phyloP scores from a whole-genome alignment of 2,113 vertebrate genomes.

The Mohoua ochrocephala region DNA sequence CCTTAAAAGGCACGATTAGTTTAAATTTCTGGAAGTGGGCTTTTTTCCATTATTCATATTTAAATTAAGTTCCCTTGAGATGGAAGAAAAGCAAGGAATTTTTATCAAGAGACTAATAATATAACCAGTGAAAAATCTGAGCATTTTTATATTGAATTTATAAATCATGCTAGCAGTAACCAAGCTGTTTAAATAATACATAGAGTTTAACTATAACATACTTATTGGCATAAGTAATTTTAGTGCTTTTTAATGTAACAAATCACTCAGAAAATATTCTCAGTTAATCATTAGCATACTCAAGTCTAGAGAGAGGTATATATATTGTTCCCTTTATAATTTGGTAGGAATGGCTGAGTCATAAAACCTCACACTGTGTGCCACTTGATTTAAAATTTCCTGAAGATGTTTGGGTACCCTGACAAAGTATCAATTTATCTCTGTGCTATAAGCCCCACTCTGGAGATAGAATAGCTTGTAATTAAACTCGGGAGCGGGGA shows the following conservation, averaged over 20 bases:
- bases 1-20: constrained; percentile 48
- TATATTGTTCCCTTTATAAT: constrained; percentile 12
- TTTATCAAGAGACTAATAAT: constrained; percentile 73
- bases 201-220: constrained; percentile 28
- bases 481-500: constrained; percentile 6
- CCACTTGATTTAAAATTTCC: neutral
- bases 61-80: constrained; percentile 72
- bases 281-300: constrained; percentile 20
- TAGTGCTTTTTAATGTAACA: neutral
- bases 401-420: neutral
- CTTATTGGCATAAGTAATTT: constrained; percentile 36
- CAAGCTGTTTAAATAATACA: constrained; percentile 46
- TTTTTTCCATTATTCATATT: constrained; percentile 70
- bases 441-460: neutral
- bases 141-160: constrained; percentile 62
- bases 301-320: neutral
- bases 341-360: neutral
- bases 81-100: constrained; percentile 68
- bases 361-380: neutral
- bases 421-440: constrained; percentile 1
- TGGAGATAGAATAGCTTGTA: neutral
- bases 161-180: constrained; percentile 54
- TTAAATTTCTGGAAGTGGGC: constrained; percentile 56
- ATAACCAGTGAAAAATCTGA: constrained; percentile 56
- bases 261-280: constrained; percentile 6